phyloP scores from a whole-genome alignment of 2,888 invertebrate genomes.

The Platypus cylindrus region DNA sequence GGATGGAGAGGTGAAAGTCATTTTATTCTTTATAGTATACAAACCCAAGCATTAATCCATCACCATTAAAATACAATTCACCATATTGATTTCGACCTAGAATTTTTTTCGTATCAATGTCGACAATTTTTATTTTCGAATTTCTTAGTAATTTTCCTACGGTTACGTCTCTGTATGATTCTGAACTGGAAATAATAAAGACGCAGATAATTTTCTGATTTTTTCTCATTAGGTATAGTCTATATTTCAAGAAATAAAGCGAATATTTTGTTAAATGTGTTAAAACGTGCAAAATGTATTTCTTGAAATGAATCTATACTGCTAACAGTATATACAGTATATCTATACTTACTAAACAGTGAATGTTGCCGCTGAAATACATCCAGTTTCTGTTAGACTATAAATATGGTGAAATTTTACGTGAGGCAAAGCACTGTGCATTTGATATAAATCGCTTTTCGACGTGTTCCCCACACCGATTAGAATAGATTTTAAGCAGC shows the following conservation, averaged over 20 bases:
- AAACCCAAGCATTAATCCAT: slow-evolving; percentile 28
- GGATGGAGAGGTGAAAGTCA: too few relatives aligned
- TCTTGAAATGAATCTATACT: too few relatives aligned
- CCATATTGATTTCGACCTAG: slow-evolving; percentile 23
- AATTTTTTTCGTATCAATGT: slow-evolving; percentile 19
- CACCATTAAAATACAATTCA: slow-evolving; percentile 24
- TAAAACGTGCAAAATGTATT: too few relatives aligned
- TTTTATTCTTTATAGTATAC: slow-evolving; percentile 1
- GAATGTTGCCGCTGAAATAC: slow-evolving; percentile 19
- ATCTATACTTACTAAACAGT: slow-evolving; percentile 14
- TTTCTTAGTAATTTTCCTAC: slow-evolving; percentile 23
- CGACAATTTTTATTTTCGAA: slow-evolving; percentile 23
- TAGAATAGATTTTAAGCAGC: slow-evolving; percentile 23
- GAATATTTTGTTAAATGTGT: too few relatives aligned
- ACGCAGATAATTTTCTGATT: too few relatives aligned
- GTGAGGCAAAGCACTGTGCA: slow-evolving; percentile 20
- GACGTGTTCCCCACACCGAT: slow-evolving; percentile 23
- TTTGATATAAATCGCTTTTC: slow-evolving; percentile 18
- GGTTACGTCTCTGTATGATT: slow-evolving; percentile 10
- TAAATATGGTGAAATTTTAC: slow-evolving; percentile 25
- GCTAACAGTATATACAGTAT: too few relatives aligned
- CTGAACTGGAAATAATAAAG: too few relatives aligned
- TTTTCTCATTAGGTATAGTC: too few relatives aligned
- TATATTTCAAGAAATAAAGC: too few relatives aligned
- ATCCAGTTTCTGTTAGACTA: slow-evolving; percentile 24